phyloP scores from a whole-genome alignment of 2,888 invertebrate species.

The Meliscaeva auricollis region DNA sequence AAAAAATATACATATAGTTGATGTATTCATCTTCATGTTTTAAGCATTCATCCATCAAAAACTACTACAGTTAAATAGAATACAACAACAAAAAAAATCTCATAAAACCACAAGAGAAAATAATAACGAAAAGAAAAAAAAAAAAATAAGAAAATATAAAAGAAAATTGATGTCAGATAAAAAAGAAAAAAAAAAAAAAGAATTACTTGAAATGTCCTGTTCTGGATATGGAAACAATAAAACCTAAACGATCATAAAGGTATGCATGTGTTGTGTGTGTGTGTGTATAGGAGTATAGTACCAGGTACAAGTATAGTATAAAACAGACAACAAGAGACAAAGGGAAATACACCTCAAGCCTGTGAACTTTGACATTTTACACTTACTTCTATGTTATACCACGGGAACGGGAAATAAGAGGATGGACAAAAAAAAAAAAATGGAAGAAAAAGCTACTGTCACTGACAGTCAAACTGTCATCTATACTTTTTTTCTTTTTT shows the following conservation, averaged over 20 bases:
- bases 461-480: constrained; percentile 70
- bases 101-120: constrained; percentile 20
- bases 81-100: constrained; percentile 9
- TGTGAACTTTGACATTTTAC: constrained; percentile 74
- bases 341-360: constrained; percentile 44
- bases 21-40: constrained; percentile 49
- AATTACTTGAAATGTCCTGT: constrained; percentile 8
- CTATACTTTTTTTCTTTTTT: neutral
- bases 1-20: constrained; percentile 11
- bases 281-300: neutral
- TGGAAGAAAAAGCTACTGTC: constrained; percentile 52
- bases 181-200: constrained; percentile 17
- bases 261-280: neutral
- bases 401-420: neutral
- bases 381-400: constrained; percentile 28
- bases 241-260: constrained; percentile 38
- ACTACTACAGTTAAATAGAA: constrained; percentile 26
- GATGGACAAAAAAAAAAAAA: constrained; percentile 11
- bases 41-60: constrained; percentile 66
- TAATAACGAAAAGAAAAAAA: neutral
- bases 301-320: neutral
- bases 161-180: constrained; percentile 46
- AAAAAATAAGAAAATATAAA: constrained; percentile 9
- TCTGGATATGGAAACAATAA: constrained; percentile 47
- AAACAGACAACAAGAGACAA: constrained; percentile 43